Conservation (phyloP, 1,140 invertebrate species). For the Pogonomyrmex californicus region DNA sequence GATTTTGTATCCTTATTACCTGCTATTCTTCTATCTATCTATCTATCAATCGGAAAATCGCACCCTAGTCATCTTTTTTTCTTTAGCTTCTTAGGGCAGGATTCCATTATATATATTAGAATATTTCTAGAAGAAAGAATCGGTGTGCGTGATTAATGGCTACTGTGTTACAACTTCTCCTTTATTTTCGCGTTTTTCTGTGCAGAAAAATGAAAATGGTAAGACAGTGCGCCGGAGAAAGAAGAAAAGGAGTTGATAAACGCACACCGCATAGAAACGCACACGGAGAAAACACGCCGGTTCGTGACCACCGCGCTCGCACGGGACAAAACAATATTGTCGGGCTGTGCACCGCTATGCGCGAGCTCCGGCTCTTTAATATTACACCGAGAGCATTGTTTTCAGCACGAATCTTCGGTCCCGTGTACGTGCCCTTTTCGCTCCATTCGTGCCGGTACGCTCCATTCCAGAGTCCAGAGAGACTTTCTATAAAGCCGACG, state of each 20-base stretch:
- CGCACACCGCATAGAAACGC: background rate
- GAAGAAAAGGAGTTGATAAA: slow-evolving; percentile 63
- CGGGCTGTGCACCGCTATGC: slow-evolving; percentile 51
- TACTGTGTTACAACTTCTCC: background rate
- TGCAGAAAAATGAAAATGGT: slow-evolving; percentile 36
- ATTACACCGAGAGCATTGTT: slow-evolving; percentile 74
- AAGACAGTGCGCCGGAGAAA: slow-evolving; percentile 31
- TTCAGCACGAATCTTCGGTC: slow-evolving; percentile 75
- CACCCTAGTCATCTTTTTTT: too few relatives aligned
- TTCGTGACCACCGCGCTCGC: slow-evolving; percentile 73
- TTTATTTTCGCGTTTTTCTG: background rate
- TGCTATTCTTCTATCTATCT: background rate
- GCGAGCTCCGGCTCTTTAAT: slow-evolving; percentile 65
- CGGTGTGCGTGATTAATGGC: slow-evolving; percentile 15
- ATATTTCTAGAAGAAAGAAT: background rate
- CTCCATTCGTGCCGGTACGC: slow-evolving; percentile 40
- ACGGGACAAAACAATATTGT: slow-evolving; percentile 77
- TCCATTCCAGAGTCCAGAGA: slow-evolving; percentile 37
- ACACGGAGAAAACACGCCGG: slow-evolving; percentile 63
- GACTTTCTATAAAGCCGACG: background rate
- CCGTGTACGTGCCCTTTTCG: slow-evolving; percentile 67
- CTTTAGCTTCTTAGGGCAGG: too few relatives aligned
- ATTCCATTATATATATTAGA: too few relatives aligned
- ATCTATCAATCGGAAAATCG: too few relatives aligned
- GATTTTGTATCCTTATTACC: slow-evolving; percentile 9